A percentile compares a stretch with the other conserved stretches of the same genome.
Evolutionary conservation across 2,888 invertebrate species (phyloP).

Genomic region (Brenthis daphne): DNA sequence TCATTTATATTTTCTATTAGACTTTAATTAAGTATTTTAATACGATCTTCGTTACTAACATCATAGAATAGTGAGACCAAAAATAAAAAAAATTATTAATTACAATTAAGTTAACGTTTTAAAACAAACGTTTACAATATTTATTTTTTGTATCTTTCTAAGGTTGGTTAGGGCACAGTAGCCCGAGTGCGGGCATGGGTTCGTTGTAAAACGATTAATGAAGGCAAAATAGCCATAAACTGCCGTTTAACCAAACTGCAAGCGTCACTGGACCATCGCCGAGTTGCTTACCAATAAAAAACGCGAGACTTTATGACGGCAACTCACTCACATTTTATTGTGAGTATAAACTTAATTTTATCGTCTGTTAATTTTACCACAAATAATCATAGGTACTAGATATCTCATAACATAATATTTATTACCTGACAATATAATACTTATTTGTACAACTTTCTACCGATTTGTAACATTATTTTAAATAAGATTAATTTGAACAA

Average conservation of each 20-base stretch:
- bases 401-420: slow-evolving; percentile 73
- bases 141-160: neutral
- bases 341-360: slow-evolving; percentile 83
- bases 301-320: slow-evolving; percentile 82
- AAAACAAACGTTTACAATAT: neutral
- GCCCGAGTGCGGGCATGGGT: slow-evolving; percentile 72
- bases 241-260: slow-evolving; percentile 82
- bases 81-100: neutral
- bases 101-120: neutral
- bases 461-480: neutral
- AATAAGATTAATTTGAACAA: neutral
- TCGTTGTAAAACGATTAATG: slow-evolving; percentile 82
- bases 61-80: neutral
- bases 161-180: slow-evolving; percentile 64
- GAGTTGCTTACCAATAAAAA: slow-evolving; percentile 79
- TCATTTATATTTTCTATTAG: too few species aligned
- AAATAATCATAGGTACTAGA: slow-evolving; percentile 76
- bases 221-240: slow-evolving; percentile 82
- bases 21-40: too few species aligned
- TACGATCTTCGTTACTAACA: neutral
- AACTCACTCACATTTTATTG: slow-evolving; percentile 83
- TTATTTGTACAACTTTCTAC: neutral
- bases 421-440: slow-evolving; percentile 33
- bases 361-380: slow-evolving; percentile 82
- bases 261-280: slow-evolving; percentile 75